Conservation (phyloP, 30 jellyfish, hydroid and myxozoan species). For the Aurelia coerulea region DNA sequence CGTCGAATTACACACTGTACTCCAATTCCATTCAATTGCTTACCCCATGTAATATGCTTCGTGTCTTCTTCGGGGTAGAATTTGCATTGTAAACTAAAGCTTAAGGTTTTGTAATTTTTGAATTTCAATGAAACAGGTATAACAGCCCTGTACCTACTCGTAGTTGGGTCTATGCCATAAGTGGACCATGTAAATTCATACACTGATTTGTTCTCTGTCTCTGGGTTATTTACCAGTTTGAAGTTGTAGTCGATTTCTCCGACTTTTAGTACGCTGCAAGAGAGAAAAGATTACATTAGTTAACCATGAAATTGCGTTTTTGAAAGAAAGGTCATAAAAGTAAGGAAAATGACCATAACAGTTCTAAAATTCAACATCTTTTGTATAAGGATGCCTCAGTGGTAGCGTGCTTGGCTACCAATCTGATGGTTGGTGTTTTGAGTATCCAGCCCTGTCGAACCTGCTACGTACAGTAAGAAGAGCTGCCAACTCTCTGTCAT, state of each 20-base stretch:
- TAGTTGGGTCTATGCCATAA: slow-evolving; percentile 85
- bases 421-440: too few species aligned
- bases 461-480: too few species aligned
- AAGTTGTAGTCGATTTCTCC: slow-evolving; percentile 91
- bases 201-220: slow-evolving; percentile 66
- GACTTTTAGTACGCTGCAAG: slow-evolving; percentile 62
- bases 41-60: slow-evolving; percentile 92
- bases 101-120: slow-evolving; percentile 84
- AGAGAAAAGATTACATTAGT: neutral
- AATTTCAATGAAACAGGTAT: slow-evolving; percentile 84
- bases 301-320: neutral
- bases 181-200: slow-evolving; percentile 96
- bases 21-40: slow-evolving; percentile 63
- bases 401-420: too few species aligned
- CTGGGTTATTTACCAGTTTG: slow-evolving; percentile 74
- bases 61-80: slow-evolving; percentile 84
- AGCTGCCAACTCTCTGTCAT: too few species aligned
- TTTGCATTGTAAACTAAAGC: slow-evolving; percentile 87
- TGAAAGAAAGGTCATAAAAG: too few species aligned
- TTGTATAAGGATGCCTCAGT: too few species aligned
- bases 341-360: too few species aligned
- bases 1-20: slow-evolving; percentile 86
- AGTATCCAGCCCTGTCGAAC: too few species aligned
- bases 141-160: slow-evolving; percentile 82
- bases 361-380: too few species aligned